These are phyloP conservation scores for Epinotia nisella DNA, from an alignment of 2,888 invertebrate species.

Conservation along the genomic window DNA sequence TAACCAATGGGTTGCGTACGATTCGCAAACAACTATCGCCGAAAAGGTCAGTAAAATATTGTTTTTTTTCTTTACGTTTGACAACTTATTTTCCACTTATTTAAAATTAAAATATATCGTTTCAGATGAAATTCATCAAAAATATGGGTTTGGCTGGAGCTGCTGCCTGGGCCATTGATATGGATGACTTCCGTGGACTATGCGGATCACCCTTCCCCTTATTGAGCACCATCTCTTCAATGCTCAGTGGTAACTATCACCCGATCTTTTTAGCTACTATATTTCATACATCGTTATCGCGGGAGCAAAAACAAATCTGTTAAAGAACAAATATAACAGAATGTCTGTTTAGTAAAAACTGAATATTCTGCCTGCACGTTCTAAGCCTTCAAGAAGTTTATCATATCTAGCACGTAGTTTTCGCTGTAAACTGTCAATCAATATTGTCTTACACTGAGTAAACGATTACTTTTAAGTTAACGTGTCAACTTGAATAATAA, in stretches of 20 bases:
- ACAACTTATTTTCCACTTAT: not conserved
- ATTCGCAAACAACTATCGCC: constrained; percentile 87
- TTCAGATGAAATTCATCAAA: constrained; percentile 86
- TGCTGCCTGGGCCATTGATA: constrained; percentile 88
- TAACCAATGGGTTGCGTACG: constrained; percentile 93
- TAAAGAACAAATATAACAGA: too few species aligned
- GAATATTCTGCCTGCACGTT: too few species aligned
- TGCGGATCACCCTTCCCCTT: constrained; percentile 89
- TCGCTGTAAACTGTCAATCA: too few species aligned
- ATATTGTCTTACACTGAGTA: too few species aligned
- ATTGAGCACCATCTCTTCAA: constrained; percentile 84
- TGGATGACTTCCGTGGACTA: constrained; percentile 92
- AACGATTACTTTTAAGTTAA: too few species aligned
- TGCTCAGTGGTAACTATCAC: constrained; percentile 76
- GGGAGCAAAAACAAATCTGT: too few species aligned
- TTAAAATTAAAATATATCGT: not conserved
- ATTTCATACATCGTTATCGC: too few species aligned
- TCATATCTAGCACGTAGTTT: too few species aligned
- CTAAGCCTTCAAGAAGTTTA: too few species aligned
- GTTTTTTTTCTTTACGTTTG: not conserved
- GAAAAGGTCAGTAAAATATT: constrained; percentile 82
- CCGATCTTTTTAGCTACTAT: not conserved
- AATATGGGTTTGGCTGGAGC: constrained; percentile 88
- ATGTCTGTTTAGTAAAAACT: too few species aligned
- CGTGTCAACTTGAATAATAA: too few species aligned